Evolutionary conservation across 2,888 invertebrate genomes (phyloP), one percentile per base, ranked within the genome.

Genomic region (Lagria hirta): DNA sequence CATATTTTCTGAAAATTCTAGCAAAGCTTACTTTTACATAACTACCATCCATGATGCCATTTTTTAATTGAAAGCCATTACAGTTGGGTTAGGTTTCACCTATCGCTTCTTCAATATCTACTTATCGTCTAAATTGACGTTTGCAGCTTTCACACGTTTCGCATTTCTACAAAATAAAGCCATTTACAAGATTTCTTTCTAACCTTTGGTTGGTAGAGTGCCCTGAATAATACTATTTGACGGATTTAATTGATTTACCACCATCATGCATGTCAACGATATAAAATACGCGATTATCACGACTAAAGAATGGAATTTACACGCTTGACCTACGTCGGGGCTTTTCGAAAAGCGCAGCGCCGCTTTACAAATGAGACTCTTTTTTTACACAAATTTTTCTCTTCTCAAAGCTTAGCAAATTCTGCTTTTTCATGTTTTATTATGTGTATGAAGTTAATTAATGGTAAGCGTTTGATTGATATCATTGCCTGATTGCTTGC

Each of bases 381-480:
- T 33, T 21, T 14, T 18, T 33, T 13, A 22, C 33, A 8, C 15
- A 15, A 6, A 23, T 24, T 35, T 26, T 16, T 22, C 11, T 10
- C n/a, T 6, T n/a, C 5, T n/a, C 20, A 6, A n/a, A 18, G 5
- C 20, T 18, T 18, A n/a, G 15, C 10, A 13, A 27, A 32, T 8
- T 12, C 4, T 14, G 12, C 8, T 7, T 7, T 12, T 20, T 11
- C 32, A 20, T 20, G 34, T 15, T 27, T n/a, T 20, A 20, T 17
- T 37, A 16, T 23, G n/a, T 28, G 14, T 36, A 23, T 15, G 16
- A 22, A 23, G 16, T 38, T 38, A 38, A 38, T 30, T 38, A 38
- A 38, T 30, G 30, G 30, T 16, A 30, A 38, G 23, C 30, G 22
- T 38, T 38, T 38, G 38, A 38, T 38, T 38, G 38, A 37, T 37